phyloP scores from a whole-genome alignment of 2,797 vertebrate species.

The Petrocephalus schoutedeni region DNA sequence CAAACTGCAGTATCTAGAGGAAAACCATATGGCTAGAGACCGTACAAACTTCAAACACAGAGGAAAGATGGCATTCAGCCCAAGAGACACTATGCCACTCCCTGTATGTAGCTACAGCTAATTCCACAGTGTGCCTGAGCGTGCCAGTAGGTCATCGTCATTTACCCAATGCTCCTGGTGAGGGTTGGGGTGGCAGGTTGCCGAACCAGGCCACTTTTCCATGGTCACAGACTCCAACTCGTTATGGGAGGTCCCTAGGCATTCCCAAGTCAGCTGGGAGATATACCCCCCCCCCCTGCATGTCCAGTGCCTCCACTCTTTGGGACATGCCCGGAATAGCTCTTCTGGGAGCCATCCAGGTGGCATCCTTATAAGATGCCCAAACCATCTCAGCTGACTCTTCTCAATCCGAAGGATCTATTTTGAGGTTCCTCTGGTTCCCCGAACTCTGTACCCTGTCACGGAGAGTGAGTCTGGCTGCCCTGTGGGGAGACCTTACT shows the following conservation, averaged over 20 bases:
- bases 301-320: background rate
- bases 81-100: background rate
- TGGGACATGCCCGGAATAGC: background rate
- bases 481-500: too few species aligned
- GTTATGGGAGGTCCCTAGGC: background rate
- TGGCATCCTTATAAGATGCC: background rate
- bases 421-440: background rate
- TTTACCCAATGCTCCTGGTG: background rate
- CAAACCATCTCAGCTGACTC: background rate
- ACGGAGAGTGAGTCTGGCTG: background rate
- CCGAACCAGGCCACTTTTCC: background rate
- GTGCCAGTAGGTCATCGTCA: background rate
- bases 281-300: background rate
- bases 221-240: background rate
- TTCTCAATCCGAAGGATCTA: background rate
- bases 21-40: background rate
- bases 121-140: background rate
- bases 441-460: background rate
- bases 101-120: background rate
- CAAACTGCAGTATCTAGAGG: background rate
- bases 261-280: background rate
- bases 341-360: background rate
- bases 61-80: too few species aligned
- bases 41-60: background rate
- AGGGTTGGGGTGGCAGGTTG: background rate